A percentile compares a stretch with the other conserved stretches of the same genome.
Evolutionary conservation across 37 sponge, comb jelly and placozoan genomes (phyloP).

Genomic region (Trichoplax adhaerens): DNA sequence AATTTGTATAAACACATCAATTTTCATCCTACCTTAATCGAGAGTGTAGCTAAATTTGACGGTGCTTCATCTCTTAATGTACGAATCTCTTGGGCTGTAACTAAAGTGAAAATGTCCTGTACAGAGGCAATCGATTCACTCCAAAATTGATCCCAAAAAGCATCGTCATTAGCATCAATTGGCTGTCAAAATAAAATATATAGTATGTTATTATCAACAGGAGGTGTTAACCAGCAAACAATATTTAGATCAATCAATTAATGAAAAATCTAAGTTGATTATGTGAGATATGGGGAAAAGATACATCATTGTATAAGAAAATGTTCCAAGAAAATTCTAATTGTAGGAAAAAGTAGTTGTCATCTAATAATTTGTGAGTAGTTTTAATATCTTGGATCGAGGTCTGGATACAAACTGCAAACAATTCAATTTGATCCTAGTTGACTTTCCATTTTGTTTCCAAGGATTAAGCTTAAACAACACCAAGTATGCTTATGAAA

Average conservation of each 20-base stretch:
- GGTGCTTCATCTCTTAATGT: conserved; percentile 57
- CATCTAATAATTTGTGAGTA: too few species aligned
- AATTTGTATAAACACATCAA: background rate
- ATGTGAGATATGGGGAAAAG: background rate
- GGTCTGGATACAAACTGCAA: too few species aligned
- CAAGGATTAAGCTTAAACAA: too few species aligned
- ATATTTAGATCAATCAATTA: background rate
- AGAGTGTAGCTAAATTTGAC: conserved; percentile 84
- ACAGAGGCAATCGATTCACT: conserved; percentile 36
- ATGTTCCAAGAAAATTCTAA: background rate
- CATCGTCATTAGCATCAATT: conserved; percentile 45
- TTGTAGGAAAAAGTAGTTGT: background rate
- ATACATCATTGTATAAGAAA: background rate
- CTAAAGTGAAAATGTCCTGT: conserved; percentile 57
- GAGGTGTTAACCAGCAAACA: background rate
- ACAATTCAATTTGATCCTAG: too few species aligned
- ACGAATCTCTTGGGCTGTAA: conserved; percentile 47
- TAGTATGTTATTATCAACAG: too few species aligned
- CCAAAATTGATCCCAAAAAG: conserved; percentile 84
- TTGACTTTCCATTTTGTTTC: too few species aligned
- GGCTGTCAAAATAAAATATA: conserved; percentile 13
- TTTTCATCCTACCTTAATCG: conserved; percentile 52
- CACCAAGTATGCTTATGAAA: too few species aligned
- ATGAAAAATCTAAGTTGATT: background rate
- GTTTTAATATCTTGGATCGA: too few species aligned